Percentiles rank a stretch among this genome's conserved stretches.
phyloP scores from a whole-genome alignment of 2,888 invertebrate species.

The Hydriomena furcata region DNA sequence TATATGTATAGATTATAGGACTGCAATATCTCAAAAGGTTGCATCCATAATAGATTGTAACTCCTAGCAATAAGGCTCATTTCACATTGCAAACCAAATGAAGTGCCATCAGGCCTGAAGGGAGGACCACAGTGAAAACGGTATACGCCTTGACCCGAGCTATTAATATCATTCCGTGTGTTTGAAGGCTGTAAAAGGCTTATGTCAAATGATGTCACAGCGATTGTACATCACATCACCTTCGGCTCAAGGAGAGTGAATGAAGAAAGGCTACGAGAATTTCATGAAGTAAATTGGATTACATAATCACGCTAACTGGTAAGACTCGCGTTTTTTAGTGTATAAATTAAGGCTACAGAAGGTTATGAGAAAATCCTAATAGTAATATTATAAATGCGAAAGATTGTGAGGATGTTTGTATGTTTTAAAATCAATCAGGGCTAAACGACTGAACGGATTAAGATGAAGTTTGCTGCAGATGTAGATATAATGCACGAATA shows the following conservation, averaged over 20 bases:
- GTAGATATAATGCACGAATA: too few species aligned
- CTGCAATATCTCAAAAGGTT: too few species aligned
- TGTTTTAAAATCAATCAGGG: too few species aligned
- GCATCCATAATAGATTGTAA: not conserved
- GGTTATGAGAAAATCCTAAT: too few species aligned
- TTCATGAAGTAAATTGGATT: conserved; percentile 15
- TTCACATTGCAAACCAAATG: conserved; percentile 6
- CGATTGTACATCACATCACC: conserved; percentile 32
- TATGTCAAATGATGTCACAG: conserved; percentile 29
- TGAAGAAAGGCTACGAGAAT: conserved; percentile 16
- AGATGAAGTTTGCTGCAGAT: too few species aligned
- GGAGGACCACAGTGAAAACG: conserved; percentile 10
- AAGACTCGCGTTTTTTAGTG: not conserved
- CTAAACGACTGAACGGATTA: too few species aligned
- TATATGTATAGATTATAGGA: too few species aligned
- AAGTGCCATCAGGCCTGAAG: not conserved
- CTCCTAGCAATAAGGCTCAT: conserved; percentile 1
- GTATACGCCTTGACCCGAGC: conserved; percentile 34
- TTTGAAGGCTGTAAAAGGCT: conserved; percentile 32
- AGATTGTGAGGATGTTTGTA: too few species aligned
- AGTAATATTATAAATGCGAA: too few species aligned
- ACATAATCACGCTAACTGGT: not conserved
- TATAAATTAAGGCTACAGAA: too few species aligned
- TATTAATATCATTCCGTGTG: conserved; percentile 34
- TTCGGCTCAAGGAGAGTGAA: conserved; percentile 25